Base-by-base conservation (phyloP, 2,113 vertebrate genomes). In the Bos indicus region DNA sequence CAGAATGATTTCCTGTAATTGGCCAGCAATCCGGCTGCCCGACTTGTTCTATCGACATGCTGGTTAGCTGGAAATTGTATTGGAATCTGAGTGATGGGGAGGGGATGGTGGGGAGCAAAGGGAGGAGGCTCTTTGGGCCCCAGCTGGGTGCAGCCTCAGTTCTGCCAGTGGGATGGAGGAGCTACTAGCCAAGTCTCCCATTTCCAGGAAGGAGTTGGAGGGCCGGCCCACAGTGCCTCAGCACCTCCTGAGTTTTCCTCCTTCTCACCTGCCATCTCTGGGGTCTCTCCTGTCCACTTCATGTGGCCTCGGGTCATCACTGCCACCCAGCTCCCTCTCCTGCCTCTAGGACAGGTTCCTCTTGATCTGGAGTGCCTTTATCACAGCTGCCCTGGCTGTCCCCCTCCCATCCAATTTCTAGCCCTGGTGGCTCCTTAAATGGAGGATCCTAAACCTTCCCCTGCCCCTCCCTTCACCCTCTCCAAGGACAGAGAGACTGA, bases 1-100 rank as follows among this genome's bases (percentile, higher is more conserved):
- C 95, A 97, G 97, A 98, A 98, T 98, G 98, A 98, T 98, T 98
- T 98, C 98, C 98, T 98, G 98, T 98, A 98, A 98, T 98, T 98
- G 98, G 97, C 97, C 91, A 94, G 95, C 97, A 98, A 98, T 98
- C 97, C 46, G 2, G 91, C 93, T 56, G 91, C 89, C 97, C 16
- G 43, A 95, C 95, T 98, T 98, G 98, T 98, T 98, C 98, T 97
- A 98, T 98, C 51, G 98, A 98, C 98, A 97, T 96, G 97, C 98
- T 98, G 98, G 98, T 98, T 98, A 98, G 98, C 90, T 98, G 95
- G 91, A 98, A 97, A 98, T 98, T 98, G 98, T 97, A 97, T 97
- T 98, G 98, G 98, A 98, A 98, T 98, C 97, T 97, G 95, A 97
- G 90, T 25, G 80, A 91, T 6, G 8, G 89, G 82, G 59, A 90